A percentile compares a stretch with the other conserved stretches of the same genome.
Evolutionary conservation across 2,888 invertebrate genomes (phyloP).

Genomic region (Amphipoea oculea): DNA sequence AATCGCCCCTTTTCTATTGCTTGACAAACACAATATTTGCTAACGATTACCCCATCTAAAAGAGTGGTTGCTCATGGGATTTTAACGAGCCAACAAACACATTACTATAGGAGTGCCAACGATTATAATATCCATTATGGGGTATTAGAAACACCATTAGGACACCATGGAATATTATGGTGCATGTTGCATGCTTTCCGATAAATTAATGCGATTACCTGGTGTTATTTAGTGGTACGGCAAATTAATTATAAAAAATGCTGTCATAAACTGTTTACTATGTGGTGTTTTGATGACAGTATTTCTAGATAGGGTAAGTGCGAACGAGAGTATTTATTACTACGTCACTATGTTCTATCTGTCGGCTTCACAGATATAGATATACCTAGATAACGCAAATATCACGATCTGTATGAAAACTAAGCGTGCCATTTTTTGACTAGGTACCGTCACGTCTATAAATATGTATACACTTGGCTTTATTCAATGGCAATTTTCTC

Average conservation of each 20-base stretch:
- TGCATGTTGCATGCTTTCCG: constrained; percentile 61
- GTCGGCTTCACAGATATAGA: no score
- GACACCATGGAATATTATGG: constrained; percentile 56
- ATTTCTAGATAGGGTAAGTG: background rate
- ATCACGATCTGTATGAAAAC: no score
- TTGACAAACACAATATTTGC: constrained; percentile 47
- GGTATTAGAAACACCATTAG: constrained; percentile 69
- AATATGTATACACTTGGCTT: no score
- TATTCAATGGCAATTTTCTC: no score
- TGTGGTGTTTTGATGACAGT: background rate
- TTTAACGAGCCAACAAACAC: constrained; percentile 70
- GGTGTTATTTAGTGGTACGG: background rate
- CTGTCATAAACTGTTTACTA: background rate
- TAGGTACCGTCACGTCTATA: no score
- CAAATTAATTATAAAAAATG: constrained; percentile 22
- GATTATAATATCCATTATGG: constrained; percentile 71
- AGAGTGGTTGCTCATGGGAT: constrained; percentile 62
- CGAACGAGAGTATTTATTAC: background rate
- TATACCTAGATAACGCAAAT: no score
- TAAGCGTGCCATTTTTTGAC: no score
- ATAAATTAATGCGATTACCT: constrained; percentile 50
- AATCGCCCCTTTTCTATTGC: constrained; percentile 25
- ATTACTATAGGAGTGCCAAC: constrained; percentile 71
- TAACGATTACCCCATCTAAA: constrained; percentile 55
- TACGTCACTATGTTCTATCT: background rate